Base-by-base conservation (phyloP, 2,113 vertebrate genomes). In the Mobula birostris region DNA sequence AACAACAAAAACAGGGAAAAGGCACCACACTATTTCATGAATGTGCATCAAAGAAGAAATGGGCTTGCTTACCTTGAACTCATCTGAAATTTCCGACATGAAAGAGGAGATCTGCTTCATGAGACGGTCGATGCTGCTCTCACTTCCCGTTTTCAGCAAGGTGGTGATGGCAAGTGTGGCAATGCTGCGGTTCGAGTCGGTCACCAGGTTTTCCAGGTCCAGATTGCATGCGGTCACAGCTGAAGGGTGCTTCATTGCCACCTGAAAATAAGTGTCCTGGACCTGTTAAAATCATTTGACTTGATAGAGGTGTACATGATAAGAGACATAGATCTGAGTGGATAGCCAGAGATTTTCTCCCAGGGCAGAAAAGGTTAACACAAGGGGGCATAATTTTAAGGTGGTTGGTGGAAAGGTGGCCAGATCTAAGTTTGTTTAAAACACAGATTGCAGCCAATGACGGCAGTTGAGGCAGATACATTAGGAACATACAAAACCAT, bases 81-180 rank as follows among this genome's bases (percentile, higher is more conserved):
- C 97, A 85, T 98, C 97, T 0, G 97, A 97, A 95, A 98, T 98
- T 96, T 98, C 97, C 0, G 97, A 98, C 97, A 98, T 98, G 94
- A 98, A 98, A 32, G 97, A 97, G 7, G 97, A 98, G 94, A 98
- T 98, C 95, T 98, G 97, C 94, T 98, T 98, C 97, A 98, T 98
- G 91, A 98, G 97, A 7, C 97, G 96, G 95, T 98, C 97, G 0
- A 98, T 97, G 96, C 97, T 98, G 96, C 97, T 97, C 95, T 98
- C 97, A 0, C 97, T 98, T 94, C 97, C 97, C 0, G 97, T 98
- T 95, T 98, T 98, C 85, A 98, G 96, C 88, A 98, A 94, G 0
- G 97, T 98, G 94, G 97, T 98, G 95, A 98, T 98, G 94, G 97
- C 97, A 95, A 98, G 94, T 0, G 97, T 98, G 93, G 97, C 97